Base-by-base conservation (phyloP, 2,113 vertebrate genomes). In the Otolemur garnettii region DNA sequence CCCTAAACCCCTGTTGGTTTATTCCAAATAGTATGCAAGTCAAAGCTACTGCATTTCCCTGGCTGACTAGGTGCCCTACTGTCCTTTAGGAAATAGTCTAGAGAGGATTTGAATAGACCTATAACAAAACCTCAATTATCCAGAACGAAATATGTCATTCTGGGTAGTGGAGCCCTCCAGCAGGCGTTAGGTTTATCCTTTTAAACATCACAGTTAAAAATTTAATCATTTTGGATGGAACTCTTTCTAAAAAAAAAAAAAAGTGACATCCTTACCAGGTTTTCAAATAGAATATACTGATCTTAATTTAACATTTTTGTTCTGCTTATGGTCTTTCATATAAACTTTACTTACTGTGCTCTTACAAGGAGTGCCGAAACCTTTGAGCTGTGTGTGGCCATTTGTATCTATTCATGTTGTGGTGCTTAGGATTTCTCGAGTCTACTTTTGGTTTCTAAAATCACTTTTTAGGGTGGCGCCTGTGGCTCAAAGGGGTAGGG, bases 21-120 rank as follows among this genome's bases (percentile, higher is more conserved):
- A 91, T 77, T 97, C 92, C 95, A 96, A 93, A 94, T 71, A 95
- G 92, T 93, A 69, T 90, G 28, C 87, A 96, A 97, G 95, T 97
- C 97, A 96, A 95, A 95, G 93, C 85, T 78, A 59, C 53, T 84
- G 80, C 80, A 42, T 74, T 94, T 92, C 78, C 85, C 83, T 38
- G 19, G 91, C 79, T 22, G 69, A 92, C 26, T n/a, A 72, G 84
- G 72, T 81, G 83, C 69, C 90, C 59, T 26, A 5, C 11, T 60
- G 86, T 87, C 91, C 91, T 93, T 79, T 77, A 87, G 53, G 68
- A 85, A 94, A 80, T 59, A 57, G 28, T 71, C 42, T 69, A 21
- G 45, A 26, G 45, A 64, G 60, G 35, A 45, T 89, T 88, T 81
- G 30, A 28, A 22, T 7, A 12, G 38, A 92, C 38, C 21, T 15